Evolutionary conservation across 1,140 invertebrate species (phyloP).

Genomic region (Camponotus floridanus): DNA sequence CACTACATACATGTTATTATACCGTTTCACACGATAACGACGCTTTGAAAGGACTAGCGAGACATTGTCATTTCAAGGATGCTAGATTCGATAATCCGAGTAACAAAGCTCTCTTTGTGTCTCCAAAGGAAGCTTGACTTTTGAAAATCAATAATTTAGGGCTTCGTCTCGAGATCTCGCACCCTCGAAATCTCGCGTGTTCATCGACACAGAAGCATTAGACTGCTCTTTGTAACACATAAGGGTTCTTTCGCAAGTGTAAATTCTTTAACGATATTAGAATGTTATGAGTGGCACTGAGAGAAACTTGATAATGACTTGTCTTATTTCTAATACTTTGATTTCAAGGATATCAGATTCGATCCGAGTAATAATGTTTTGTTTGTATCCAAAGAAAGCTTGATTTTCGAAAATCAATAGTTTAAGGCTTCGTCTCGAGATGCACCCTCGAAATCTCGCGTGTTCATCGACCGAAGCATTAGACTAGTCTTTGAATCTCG

Average conservation of each 20-base stretch:
- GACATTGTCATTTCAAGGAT: conserved; percentile 20
- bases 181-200: conserved; percentile 30
- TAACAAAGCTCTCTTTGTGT: conserved; percentile 20
- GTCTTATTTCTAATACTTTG: background rate
- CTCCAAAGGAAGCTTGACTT: background rate
- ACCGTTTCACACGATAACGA: background rate
- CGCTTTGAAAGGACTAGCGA: background rate
- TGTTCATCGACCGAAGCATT: conserved; percentile 40
- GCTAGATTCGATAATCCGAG: conserved; percentile 33
- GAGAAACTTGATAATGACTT: background rate
- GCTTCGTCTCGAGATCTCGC: conserved; percentile 9
- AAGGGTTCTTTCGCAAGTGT: conserved; percentile 20
- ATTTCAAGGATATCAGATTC: conserved; percentile 28
- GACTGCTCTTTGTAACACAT: conserved; percentile 21
- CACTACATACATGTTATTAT: background rate
- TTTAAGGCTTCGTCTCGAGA: conserved; percentile 28
- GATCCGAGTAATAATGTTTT: conserved; percentile 16
- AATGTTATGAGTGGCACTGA: background rate
- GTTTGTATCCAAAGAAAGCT: conserved; percentile 1
- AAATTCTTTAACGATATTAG: conserved; percentile 4
- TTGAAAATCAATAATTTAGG: conserved; percentile 41
- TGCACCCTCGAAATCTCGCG: conserved; percentile 23
- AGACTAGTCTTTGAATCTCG: conserved; percentile 21
- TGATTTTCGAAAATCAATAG: conserved; percentile 36
- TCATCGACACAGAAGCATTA: conserved; percentile 36